These are phyloP conservation scores for Coptodon bakossiorum DNA, from an alignment of 2,113 vertebrate species.

Conservation along the genomic window DNA sequence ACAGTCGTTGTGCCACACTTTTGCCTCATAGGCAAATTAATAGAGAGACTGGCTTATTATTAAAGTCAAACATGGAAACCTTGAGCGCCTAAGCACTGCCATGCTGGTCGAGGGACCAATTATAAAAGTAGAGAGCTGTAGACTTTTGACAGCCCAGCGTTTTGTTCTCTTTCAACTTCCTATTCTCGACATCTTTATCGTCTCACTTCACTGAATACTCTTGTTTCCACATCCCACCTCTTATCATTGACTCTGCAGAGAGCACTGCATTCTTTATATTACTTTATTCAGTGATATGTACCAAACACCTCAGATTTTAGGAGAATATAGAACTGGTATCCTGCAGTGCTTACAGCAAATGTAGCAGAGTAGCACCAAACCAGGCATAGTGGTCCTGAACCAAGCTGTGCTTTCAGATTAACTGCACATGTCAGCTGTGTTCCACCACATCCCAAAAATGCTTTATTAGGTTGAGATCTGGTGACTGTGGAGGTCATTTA, in stretches of 20 bases:
- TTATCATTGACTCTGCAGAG: neutral
- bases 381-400: neutral
- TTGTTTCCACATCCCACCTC: neutral
- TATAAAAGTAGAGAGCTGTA: slow-evolving; percentile 2
- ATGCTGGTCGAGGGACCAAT: slow-evolving; percentile 7
- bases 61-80: neutral
- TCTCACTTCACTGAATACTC: neutral
- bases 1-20: neutral
- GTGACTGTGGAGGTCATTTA: neutral
- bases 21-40: neutral
- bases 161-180: neutral
- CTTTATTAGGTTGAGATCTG: neutral
- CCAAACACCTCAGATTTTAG: neutral
- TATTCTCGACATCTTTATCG: neutral
- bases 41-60: neutral
- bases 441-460: neutral
- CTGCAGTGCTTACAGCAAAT: neutral
- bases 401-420: neutral
- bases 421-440: neutral
- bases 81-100: neutral
- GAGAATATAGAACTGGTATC: neutral
- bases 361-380: neutral
- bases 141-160: neutral
- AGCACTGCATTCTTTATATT: neutral
- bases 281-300: neutral